These are phyloP conservation scores for Eugnorisma glareosa DNA, from an alignment of 2,888 invertebrate species.

Conservation along the genomic window DNA sequence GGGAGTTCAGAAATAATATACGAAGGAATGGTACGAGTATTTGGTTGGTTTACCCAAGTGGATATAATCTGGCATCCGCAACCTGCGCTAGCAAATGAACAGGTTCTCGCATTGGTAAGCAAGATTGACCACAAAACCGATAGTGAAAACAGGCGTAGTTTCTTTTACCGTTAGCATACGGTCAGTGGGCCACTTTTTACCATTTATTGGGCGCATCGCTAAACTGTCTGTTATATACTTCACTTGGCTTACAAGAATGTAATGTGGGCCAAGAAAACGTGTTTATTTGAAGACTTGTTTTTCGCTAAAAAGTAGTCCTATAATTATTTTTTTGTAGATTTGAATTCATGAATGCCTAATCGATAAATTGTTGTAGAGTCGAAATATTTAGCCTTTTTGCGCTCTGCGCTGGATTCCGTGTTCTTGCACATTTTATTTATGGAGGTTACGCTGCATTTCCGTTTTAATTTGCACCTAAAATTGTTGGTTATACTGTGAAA, in stretches of 20 bases:
- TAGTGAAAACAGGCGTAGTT: slow-evolving; percentile 78
- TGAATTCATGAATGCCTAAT: slow-evolving; percentile 17
- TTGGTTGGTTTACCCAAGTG: slow-evolving; percentile 17
- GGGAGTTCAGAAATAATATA: slow-evolving; percentile 27
- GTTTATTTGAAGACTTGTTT: slow-evolving; percentile 63
- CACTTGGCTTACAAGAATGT: slow-evolving; percentile 58
- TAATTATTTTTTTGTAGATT: slow-evolving; percentile 34
- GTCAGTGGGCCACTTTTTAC: slow-evolving; percentile 88
- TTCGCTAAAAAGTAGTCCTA: slow-evolving; percentile 42
- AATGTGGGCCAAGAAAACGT: slow-evolving; percentile 59
- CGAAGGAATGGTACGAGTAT: slow-evolving; percentile 1
- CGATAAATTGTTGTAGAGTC: background rate
- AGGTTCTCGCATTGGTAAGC: slow-evolving; percentile 64
- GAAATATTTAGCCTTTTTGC: slow-evolving; percentile 17
- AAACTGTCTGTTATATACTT: slow-evolving; percentile 79
- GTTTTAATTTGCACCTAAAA: slow-evolving; percentile 39
- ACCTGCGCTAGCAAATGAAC: slow-evolving; percentile 51
- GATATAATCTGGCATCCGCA: slow-evolving; percentile 26
- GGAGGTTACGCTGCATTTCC: slow-evolving; percentile 32
- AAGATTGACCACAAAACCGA: slow-evolving; percentile 71
- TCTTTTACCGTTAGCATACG: slow-evolving; percentile 82
- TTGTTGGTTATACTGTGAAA: background rate
- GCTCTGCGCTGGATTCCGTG: background rate
- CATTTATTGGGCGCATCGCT: slow-evolving; percentile 82
- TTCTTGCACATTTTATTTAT: slow-evolving; percentile 4